These are phyloP conservation scores for Hirudo medicinalis DNA, from an alignment of 1,140 invertebrate genomes.

Conservation along the genomic window DNA sequence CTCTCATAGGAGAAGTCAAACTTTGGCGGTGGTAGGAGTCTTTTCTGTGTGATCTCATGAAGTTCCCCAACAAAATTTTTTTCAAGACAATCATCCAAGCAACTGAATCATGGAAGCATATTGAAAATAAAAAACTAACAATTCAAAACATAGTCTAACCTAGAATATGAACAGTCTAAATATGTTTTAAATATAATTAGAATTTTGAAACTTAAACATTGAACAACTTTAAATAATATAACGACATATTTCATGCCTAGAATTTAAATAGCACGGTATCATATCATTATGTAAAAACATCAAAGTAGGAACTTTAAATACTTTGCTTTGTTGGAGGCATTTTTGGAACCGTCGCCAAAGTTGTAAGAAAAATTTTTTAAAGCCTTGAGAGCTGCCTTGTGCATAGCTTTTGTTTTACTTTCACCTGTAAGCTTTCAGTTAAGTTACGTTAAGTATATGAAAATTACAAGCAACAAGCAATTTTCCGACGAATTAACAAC, in stretches of 20 bases:
- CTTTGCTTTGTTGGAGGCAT: no score
- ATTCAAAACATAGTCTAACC: not conserved
- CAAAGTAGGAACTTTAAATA: no score
- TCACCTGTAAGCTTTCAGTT: not conserved
- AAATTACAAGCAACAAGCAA: no score
- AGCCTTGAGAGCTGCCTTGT: not conserved
- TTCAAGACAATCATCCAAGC: slow-evolving; percentile 11
- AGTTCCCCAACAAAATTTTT: slow-evolving; percentile 85
- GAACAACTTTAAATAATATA: not conserved
- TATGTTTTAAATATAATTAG: not conserved
- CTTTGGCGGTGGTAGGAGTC: slow-evolving; percentile 78
- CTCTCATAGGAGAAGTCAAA: slow-evolving; percentile 73
- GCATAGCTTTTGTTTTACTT: slow-evolving; percentile 10
- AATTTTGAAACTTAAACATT: not conserved
- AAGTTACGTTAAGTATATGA: not conserved
- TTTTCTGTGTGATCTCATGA: slow-evolving; percentile 89
- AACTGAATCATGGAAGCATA: no score
- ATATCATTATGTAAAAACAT: no score
- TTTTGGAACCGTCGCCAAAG: no score
- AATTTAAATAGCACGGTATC: no score
- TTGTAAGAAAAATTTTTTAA: slow-evolving; percentile 11
- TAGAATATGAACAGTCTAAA: not conserved
- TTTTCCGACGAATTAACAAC: no score
- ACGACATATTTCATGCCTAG: not conserved
- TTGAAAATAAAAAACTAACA: not conserved